Evolutionary conservation across 2,888 invertebrate species (phyloP).

Genomic region (Argynnis bischoffii): DNA sequence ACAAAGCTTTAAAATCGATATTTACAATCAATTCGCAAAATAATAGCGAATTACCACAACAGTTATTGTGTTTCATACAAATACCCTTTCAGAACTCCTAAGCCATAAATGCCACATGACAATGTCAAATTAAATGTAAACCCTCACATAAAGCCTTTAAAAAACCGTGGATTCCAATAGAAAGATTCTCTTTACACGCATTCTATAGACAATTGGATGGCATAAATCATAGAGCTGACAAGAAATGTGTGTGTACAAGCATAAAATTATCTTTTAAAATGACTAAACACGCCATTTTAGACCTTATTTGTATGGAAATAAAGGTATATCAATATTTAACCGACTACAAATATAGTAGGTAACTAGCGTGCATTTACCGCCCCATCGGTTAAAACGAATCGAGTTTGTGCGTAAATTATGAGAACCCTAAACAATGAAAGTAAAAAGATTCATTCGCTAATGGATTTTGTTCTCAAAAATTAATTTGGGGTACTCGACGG

Average conservation of each 20-base stretch:
- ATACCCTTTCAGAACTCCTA: slow-evolving; percentile 66
- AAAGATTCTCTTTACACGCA: slow-evolving; percentile 78
- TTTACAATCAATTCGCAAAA: slow-evolving; percentile 38
- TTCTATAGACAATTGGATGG: slow-evolving; percentile 75
- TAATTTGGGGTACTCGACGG: slow-evolving; percentile 79
- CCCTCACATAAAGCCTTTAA: slow-evolving; percentile 68
- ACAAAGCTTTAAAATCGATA: slow-evolving; percentile 5
- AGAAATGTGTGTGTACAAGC: slow-evolving; percentile 64
- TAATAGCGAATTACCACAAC: slow-evolving; percentile 33
- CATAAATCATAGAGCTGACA: slow-evolving; percentile 80
- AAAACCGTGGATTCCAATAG: slow-evolving; percentile 66
- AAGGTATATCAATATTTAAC: slow-evolving; percentile 22
- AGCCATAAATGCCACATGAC: slow-evolving; percentile 69
- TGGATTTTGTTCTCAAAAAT: slow-evolving; percentile 81
- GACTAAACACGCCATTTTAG: slow-evolving; percentile 38
- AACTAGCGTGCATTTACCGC: slow-evolving; percentile 64
- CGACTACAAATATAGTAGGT: slow-evolving; percentile 24
- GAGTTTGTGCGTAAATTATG: slow-evolving; percentile 79
- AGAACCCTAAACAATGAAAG: slow-evolving; percentile 73
- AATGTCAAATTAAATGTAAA: slow-evolving; percentile 77
- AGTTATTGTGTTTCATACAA: slow-evolving; percentile 35
- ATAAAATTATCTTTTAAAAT: slow-evolving; percentile 34
- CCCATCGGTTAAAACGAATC: slow-evolving; percentile 77
- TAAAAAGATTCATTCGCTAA: slow-evolving; percentile 77
- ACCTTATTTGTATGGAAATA: slow-evolving; percentile 43